These are phyloP conservation scores for Bedellia somnulentella DNA, from an alignment of 2,888 invertebrate species.

Conservation along the genomic window DNA sequence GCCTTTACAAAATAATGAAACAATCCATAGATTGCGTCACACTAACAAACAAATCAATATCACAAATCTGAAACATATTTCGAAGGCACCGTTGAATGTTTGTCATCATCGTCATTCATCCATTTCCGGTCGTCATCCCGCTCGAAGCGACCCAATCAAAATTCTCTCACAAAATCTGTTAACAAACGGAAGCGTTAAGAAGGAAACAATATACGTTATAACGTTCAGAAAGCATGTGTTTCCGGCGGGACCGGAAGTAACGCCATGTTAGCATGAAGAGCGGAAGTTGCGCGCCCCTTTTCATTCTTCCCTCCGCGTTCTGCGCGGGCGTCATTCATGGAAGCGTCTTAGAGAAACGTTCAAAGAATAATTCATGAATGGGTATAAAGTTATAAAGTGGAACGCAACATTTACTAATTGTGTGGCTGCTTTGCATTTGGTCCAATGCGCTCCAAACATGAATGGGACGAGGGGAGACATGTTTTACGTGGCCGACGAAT, in stretches of 20 bases:
- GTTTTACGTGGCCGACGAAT: constrained; percentile 28
- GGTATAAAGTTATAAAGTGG: constrained; percentile 27
- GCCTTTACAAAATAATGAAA: no score
- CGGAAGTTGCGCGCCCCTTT: constrained; percentile 55
- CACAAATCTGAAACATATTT: no score
- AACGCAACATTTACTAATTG: constrained; percentile 26
- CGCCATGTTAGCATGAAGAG: constrained; percentile 31
- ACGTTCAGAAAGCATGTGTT: constrained; percentile 41
- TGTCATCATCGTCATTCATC: no score
- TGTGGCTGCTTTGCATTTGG: constrained; percentile 15
- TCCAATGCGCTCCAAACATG: constrained; percentile 5
- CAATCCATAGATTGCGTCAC: no score
- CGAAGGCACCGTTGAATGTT: no score
- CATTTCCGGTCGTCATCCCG: no score
- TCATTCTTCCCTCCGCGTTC: constrained; percentile 25
- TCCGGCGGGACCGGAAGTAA: constrained; percentile 47
- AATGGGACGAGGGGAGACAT: constrained; percentile 20
- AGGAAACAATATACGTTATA: no score
- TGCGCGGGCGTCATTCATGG: constrained; percentile 24
- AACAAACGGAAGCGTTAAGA: constrained; percentile 37
- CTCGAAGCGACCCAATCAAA: no score
- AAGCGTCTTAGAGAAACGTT: constrained; percentile 33
- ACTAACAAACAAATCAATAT: no score
- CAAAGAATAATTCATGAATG: constrained; percentile 43
- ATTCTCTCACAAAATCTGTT: constrained; percentile 5